Evolutionary conservation across 2,888 invertebrate species (phyloP), one percentile per base, ranked within the genome.

Genomic region (Cryptophagus acutangulus): DNA sequence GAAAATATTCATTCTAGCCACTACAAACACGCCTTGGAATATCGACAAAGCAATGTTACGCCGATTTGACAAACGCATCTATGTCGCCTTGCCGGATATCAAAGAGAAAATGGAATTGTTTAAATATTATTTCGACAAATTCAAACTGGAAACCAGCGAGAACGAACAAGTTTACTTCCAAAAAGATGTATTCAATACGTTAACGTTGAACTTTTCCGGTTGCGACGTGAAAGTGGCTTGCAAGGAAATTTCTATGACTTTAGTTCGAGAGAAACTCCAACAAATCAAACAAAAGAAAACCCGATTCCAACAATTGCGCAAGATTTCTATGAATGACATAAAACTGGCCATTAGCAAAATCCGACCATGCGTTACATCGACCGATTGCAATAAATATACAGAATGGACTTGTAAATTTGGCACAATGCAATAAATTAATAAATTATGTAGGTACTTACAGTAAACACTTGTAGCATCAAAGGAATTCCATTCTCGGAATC

Each of bases 21-120:
- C 91, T 43, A 90, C 94, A 1, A 95, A 95, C 69, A 74, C 87
- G 55, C 95, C 95, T 1, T 95, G 94, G 95, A 87, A 89, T 62
- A 77, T 95, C 46, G 94, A 94, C 63, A 75, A 83, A 47, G 93
- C 95, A 0, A 81, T 95, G 70, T 69, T 95, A 26, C 72, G 95
- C 28, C 76, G 95, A 39, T 75, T 95, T 40, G 95, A 95, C 61
- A 93, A 92, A 63, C 76, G 89, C 36, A 82, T 95, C 43, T 71
- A 84, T 36, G 83, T 93, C 0, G 83, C 85, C 17, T 69, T 92
- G 20, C 95, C 95, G 0, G 76, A 80, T 47, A 60, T 62, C 24
- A 70, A 74, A 16, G 81, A 84, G 0, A 74, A 94, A n/a, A 59
- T 66, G 24, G 70, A 74, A 24, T 79, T 95, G 55, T 83, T 94